Evolutionary conservation across 2,888 invertebrate genomes (phyloP).

Genomic region (Megastigmus dorsalis): DNA sequence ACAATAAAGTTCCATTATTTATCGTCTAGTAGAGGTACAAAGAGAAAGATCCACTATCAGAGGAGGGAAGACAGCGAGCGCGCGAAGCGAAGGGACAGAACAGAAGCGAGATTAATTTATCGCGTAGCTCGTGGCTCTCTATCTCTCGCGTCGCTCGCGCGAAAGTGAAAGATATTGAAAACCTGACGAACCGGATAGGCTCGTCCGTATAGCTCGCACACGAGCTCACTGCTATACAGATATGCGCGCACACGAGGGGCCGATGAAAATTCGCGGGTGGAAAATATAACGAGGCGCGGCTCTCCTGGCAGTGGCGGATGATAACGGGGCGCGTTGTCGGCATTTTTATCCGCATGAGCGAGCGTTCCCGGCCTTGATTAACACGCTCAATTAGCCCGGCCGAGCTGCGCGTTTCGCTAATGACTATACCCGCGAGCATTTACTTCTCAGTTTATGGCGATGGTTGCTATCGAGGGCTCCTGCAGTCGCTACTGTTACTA

Average conservation of each 20-base stretch:
- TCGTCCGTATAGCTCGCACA: too few species aligned
- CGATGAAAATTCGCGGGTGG: conserved; percentile 19
- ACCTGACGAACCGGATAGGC: neutral
- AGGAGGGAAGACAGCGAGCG: too few species aligned
- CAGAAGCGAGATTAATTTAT: conserved; percentile 17
- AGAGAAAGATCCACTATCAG: too few species aligned
- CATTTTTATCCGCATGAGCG: conserved; percentile 17
- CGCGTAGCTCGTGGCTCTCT: too few species aligned
- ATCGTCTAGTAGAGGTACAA: too few species aligned
- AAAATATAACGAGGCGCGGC: conserved; percentile 4
- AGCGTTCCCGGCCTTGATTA: conserved; percentile 16
- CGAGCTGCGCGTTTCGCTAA: conserved; percentile 13
- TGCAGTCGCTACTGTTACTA: too few species aligned
- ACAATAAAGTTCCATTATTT: too few species aligned
- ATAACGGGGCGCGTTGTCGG: neutral
- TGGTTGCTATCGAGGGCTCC: conserved; percentile 12
- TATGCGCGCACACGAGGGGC: neutral
- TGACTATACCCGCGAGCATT: conserved; percentile 25
- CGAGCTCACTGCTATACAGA: neutral
- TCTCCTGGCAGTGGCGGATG: neutral
- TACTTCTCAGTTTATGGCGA: conserved; percentile 15
- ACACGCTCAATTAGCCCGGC: conserved; percentile 35
- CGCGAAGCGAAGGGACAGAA: too few species aligned
- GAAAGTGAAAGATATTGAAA: conserved; percentile 31
- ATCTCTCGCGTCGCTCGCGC: conserved; percentile 2